Base-by-base conservation (phyloP, 2,888 invertebrate genomes). In the Apantesis nais region DNA sequence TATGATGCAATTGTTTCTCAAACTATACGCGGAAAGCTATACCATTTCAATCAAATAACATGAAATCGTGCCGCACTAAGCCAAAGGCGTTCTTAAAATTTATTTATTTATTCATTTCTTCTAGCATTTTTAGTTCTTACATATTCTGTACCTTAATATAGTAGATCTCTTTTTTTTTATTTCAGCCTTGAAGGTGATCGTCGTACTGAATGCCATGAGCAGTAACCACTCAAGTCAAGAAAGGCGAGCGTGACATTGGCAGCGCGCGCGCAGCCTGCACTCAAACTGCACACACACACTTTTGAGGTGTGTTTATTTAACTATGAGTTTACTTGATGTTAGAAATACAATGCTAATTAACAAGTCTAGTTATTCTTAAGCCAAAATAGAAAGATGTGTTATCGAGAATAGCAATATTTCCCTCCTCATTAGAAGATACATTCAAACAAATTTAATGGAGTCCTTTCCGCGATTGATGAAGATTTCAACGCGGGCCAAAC, bases 251-350 rank as follows among this genome's bases (percentile, higher is more conserved):
- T 75, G 69, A 70, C 66, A 44, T 22, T 64, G 25, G 67, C 63
- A 22, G 62, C 67, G 55, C 71, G 68, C 74, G 73, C 76, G 73
- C 77, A n/a, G 55, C 39, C 69, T 61, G 62, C 67, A 72, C 71
- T 70, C 75, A 68, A 67, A 67, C 74, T 74, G 72, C 75, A 63
- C 74, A 69, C 76, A 68, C 74, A 67, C 71, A 65, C 73, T 75
- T 66, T 74, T 78, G 80, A 80, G 74, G 80, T 80, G 67, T 44
- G 58, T 41, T 39, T n/a, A n/a, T 16, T 9, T 19, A 31, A 31
- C 64, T 29, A 16, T 31, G 16, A 29, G 7, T 58, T 58, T 4
- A 16, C 14, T 29, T 29, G 16, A 29, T 58, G 25, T 16, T 58
- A 58, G 5, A 58, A 29, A 29, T 16, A 55, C 0, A 11, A 12